Percentiles rank a stretch among this genome's conserved stretches.
Conservation (phyloP, 2,797 vertebrate species). For the Pantherophis vulpinus region DNA sequence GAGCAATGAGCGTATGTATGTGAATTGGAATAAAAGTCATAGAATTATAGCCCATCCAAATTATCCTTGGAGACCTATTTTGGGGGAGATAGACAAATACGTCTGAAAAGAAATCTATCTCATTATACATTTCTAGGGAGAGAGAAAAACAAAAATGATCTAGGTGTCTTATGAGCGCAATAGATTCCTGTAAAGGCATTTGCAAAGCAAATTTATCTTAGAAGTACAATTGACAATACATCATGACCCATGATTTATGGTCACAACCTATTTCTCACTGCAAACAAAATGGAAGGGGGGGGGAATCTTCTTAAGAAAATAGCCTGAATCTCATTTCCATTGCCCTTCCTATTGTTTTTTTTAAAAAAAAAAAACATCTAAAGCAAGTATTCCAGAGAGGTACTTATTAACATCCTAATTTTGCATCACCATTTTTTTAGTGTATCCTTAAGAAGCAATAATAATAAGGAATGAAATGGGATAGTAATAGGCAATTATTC, state of each 20-base stretch:
- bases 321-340: conserved; percentile 55
- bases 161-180: conserved; percentile 38
- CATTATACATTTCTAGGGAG: conserved; percentile 36
- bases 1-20: neutral
- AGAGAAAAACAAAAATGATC: neutral
- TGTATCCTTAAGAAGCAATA: conserved; percentile 41
- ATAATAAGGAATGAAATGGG: conserved; percentile 27
- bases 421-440: conserved; percentile 34
- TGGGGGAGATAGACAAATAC: conserved; percentile 17
- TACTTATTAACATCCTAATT: conserved; percentile 55
- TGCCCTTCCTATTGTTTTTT: conserved; percentile 33
- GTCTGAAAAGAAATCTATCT: conserved; percentile 42
- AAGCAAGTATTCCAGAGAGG: conserved; percentile 57
- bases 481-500: neutral
- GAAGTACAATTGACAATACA: conserved; percentile 39
- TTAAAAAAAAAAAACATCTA: conserved; percentile 51
- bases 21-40: neutral
- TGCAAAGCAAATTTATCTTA: conserved; percentile 71
- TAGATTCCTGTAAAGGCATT: conserved; percentile 64
- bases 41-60: neutral
- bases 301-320: conserved; percentile 68
- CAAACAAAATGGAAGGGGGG: conserved; percentile 63
- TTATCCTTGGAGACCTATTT: neutral
- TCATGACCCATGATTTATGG: conserved; percentile 65
- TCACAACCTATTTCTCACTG: conserved; percentile 63